These are phyloP conservation scores for Cyrtonyx montezumae DNA, from an alignment of 2,113 vertebrate genomes.

Conservation along the genomic window DNA sequence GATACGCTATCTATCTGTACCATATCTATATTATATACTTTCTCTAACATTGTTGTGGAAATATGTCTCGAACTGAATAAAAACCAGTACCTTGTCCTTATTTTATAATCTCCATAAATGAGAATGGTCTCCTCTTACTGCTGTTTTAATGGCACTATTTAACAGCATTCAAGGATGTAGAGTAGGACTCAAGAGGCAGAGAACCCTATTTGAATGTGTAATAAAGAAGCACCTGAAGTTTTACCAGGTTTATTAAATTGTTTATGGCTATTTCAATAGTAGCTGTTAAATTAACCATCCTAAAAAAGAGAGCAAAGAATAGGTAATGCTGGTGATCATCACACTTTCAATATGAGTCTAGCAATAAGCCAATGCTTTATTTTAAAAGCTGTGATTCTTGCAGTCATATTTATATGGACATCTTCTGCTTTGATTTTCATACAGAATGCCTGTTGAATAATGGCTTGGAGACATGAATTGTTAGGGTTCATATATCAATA, in stretches of 20 bases:
- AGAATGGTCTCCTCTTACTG: conserved; percentile 3
- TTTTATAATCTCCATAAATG: conserved; percentile 36
- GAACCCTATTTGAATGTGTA: conserved; percentile 55
- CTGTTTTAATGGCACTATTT: conserved; percentile 54
- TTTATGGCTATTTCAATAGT: conserved; percentile 51
- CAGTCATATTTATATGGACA: conserved; percentile 15
- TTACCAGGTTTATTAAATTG: conserved; percentile 63
- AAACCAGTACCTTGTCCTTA: background rate
- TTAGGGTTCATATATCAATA: conserved; percentile 53
- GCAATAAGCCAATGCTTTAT: background rate
- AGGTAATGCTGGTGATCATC: background rate
- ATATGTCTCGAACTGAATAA: background rate
- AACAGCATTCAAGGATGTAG: conserved; percentile 49
- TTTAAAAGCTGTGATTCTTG: conserved; percentile 23
- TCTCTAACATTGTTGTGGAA: background rate
- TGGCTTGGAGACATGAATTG: conserved; percentile 14
- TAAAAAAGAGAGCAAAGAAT: background rate
- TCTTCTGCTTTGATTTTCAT: conserved; percentile 41
- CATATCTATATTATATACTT: background rate
- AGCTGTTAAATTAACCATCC: conserved; percentile 51
- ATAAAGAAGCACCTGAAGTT: conserved; percentile 62
- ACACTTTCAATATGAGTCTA: background rate
- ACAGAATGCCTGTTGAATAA: background rate
- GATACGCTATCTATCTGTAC: too few relatives aligned
- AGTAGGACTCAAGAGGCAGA: conserved; percentile 51